Evolutionary conservation across 2,797 vertebrate genomes (phyloP).

Genomic region (Zenarchopterus dispar): DNA sequence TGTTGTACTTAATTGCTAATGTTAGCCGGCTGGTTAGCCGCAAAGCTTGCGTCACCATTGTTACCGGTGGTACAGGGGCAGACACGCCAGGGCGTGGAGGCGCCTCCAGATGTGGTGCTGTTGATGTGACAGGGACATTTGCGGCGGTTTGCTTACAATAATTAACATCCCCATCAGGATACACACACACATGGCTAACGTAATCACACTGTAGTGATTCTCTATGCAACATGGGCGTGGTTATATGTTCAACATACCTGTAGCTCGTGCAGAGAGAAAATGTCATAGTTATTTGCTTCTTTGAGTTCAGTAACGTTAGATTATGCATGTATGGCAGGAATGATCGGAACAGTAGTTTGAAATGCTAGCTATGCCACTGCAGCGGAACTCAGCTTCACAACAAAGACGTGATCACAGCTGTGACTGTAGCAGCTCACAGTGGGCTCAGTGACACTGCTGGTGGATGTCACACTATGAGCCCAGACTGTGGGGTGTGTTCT

Average conservation of each 20-base stretch:
- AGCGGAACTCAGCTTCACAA: conserved; percentile 41
- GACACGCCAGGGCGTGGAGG: conserved; percentile 54
- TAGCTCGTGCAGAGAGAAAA: not conserved
- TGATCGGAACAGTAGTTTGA: not conserved
- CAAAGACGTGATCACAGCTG: conserved; percentile 48
- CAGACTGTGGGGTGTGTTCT: too few relatives aligned
- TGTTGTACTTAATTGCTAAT: conserved; percentile 42
- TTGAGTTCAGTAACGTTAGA: not conserved
- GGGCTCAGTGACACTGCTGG: not conserved
- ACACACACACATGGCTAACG: conserved; percentile 2
- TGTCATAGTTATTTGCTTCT: not conserved
- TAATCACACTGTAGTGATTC: conserved; percentile 26
- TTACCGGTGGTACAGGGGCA: conserved; percentile 53
- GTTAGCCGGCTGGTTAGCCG: conserved; percentile 70
- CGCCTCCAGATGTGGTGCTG: conserved; percentile 43
- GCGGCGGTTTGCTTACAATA: not conserved
- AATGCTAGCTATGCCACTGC: conserved; percentile 2
- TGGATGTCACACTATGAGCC: too few relatives aligned
- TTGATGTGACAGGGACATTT: conserved; percentile 7
- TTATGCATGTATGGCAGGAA: not conserved
- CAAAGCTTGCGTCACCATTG: conserved; percentile 79
- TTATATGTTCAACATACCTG: conserved; percentile 26
- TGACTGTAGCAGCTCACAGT: conserved; percentile 10
- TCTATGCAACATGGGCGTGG: conserved; percentile 73
- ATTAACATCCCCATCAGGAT: not conserved